phyloP scores from a whole-genome alignment of 2,797 vertebrate genomes.

The Vipera ursinii region DNA sequence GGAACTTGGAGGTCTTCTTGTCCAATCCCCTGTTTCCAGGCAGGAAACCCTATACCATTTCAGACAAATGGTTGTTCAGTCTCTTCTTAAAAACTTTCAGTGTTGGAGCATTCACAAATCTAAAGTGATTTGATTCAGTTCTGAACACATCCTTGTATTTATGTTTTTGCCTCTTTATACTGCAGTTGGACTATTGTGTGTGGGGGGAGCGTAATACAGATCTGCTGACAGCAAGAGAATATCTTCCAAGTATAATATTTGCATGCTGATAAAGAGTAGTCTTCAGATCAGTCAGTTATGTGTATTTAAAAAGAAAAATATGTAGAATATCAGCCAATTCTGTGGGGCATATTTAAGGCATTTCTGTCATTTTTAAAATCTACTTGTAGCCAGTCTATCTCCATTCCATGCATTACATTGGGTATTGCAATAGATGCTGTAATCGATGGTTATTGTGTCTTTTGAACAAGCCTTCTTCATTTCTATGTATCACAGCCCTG shows the following conservation, averaged over 20 bases:
- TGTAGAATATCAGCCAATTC: constrained; percentile 7
- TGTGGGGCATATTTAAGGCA: constrained; percentile 44
- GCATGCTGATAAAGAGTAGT: background rate
- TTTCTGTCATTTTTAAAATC: constrained; percentile 10
- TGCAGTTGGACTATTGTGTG: background rate
- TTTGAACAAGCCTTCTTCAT: constrained; percentile 34
- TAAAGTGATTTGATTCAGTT: background rate
- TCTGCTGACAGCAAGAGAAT: background rate
- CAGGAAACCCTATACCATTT: no score
- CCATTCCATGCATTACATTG: constrained; percentile 38
- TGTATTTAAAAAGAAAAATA: background rate
- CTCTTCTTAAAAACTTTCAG: no score
- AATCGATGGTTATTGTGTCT: constrained; percentile 16
- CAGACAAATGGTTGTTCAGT: no score
- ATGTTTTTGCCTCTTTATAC: background rate
- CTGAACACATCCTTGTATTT: background rate
- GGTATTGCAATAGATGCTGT: constrained; percentile 29
- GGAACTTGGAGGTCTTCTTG: no score
- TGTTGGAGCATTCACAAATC: background rate
- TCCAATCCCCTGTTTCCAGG: no score
- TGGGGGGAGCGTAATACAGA: background rate
- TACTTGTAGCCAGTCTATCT: constrained; percentile 35
- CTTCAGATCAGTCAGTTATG: background rate
- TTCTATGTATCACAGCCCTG: constrained; percentile 40
- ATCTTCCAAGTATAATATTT: background rate